Evolutionary conservation across 2,113 vertebrate genomes (phyloP).

Genomic region (Psephotus haematonotus): DNA sequence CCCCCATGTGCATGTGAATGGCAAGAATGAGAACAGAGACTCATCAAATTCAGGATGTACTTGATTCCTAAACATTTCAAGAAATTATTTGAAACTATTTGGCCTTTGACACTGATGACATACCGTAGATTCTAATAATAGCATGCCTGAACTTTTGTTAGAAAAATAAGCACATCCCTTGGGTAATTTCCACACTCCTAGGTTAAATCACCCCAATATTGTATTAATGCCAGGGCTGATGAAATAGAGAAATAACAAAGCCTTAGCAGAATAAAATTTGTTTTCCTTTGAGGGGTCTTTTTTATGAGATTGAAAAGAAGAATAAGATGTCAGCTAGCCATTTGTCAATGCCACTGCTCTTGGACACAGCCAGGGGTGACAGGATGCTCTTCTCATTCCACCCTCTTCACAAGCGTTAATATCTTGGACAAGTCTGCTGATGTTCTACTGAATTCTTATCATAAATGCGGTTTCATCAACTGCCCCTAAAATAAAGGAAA

Average conservation of each 20-base stretch:
- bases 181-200: constrained; percentile 40
- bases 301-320: background rate
- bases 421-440: background rate
- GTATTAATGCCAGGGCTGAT: background rate
- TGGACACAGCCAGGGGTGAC: background rate
- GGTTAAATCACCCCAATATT: background rate
- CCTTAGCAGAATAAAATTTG: background rate
- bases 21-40: background rate
- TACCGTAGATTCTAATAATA: constrained; percentile 57
- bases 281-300: background rate
- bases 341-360: background rate
- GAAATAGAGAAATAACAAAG: background rate
- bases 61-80: constrained; percentile 52
- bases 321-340: background rate
- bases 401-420: background rate
- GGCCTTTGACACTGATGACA: constrained; percentile 60
- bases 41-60: background rate
- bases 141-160: constrained; percentile 34
- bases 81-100: constrained; percentile 63
- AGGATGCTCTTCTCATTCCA: background rate
- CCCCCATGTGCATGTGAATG: background rate
- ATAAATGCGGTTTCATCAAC: background rate
- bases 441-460: background rate
- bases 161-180: constrained; percentile 50
- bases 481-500: background rate